These are phyloP conservation scores for Enteromius thamalakanensis DNA, from an alignment of 2,797 vertebrate genomes.

Conservation along the genomic window DNA sequence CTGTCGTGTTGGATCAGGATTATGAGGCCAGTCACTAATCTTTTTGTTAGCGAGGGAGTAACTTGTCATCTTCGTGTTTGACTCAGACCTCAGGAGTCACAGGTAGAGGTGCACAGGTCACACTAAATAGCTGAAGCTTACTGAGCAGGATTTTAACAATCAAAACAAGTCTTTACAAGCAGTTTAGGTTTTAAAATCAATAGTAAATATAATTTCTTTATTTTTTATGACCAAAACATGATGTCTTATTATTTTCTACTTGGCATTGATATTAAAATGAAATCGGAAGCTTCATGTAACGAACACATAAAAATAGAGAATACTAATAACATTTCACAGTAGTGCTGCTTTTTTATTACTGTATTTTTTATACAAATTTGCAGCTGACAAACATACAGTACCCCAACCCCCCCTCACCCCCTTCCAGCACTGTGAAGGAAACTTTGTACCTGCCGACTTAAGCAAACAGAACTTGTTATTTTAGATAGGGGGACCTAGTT, in stretches of 20 bases:
- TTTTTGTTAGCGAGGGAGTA: constrained; percentile 51
- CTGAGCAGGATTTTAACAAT: neutral
- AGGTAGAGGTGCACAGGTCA: constrained; percentile 10
- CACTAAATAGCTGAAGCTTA: constrained; percentile 3
- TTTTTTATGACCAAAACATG: neutral
- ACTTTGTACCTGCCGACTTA: constrained; percentile 65
- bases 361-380: neutral
- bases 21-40: constrained; percentile 65
- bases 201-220: neutral
- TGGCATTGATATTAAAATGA: neutral
- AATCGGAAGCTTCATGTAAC: neutral
- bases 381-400: no score
- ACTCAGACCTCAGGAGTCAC: constrained; percentile 56
- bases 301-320: neutral
- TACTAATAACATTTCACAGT: neutral
- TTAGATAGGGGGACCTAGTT: constrained; percentile 51
- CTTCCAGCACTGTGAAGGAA: constrained; percentile 52
- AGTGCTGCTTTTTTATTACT: neutral
- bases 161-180: neutral
- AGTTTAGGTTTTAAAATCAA: neutral
- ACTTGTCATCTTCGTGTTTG: constrained; percentile 61
- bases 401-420: constrained; percentile 41
- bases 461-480: constrained; percentile 60
- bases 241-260: neutral
- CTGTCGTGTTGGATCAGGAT: constrained; percentile 73